Conservation (phyloP, 92 coral and sea anemone genomes). For the Bergia puertoricense region DNA sequence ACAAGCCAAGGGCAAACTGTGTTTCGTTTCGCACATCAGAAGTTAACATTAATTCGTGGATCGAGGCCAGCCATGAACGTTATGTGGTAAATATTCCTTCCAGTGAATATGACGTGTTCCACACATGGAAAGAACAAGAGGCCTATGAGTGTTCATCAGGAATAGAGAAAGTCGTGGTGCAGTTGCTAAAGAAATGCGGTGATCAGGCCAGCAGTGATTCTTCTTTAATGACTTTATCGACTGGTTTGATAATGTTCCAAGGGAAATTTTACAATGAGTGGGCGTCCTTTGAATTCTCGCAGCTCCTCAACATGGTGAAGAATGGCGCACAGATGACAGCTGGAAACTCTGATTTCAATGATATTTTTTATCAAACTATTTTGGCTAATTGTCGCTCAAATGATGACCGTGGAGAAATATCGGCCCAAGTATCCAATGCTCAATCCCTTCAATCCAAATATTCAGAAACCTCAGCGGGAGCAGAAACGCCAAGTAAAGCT, state of each 20-base stretch:
- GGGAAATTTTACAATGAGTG: slow-evolving; percentile 29
- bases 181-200: slow-evolving; percentile 4
- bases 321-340: not conserved
- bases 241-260: slow-evolving; percentile 30
- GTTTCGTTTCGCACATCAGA: slow-evolving; percentile 15
- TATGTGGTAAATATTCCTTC: slow-evolving; percentile 13
- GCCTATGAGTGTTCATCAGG: slow-evolving; percentile 19
- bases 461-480: slow-evolving; percentile 6
- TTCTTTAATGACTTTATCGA: not conserved
- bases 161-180: slow-evolving; percentile 7
- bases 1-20: slow-evolving; percentile 28
- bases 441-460: not conserved
- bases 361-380: not conserved
- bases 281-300: slow-evolving; percentile 27
- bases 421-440: not conserved
- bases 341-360: not conserved
- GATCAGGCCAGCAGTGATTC: not conserved
- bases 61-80: not conserved
- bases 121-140: slow-evolving; percentile 30
- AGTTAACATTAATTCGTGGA: slow-evolving; percentile 13
- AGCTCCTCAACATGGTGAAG: not conserved
- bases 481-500: slow-evolving; percentile 2
- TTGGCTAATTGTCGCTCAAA: not conserved
- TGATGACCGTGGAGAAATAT: slow-evolving; percentile 1
- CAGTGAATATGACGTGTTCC: not conserved